Evolutionary conservation across 2,113 vertebrate species (phyloP).

Genomic region (Mus musculus): GRCm39 chr2:108306001-108306500

Average conservation of each 20-base stretch:
- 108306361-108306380: neutral
- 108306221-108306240: neutral
- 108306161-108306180: neutral
- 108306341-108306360: neutral
- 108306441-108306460: neutral
- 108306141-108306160: neutral
- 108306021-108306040: neutral
- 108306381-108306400: neutral
- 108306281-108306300: neutral
- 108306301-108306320: too few species aligned
- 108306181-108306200: neutral
- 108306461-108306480: neutral
- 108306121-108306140: neutral
- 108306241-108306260: neutral
- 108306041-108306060: neutral
- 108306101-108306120: neutral
- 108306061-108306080: neutral
- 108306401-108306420: neutral
- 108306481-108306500: neutral
- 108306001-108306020: neutral
- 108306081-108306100: neutral
- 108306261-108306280: neutral
- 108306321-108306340: neutral
- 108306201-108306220: neutral
- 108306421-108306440: neutral